Base-by-base conservation (phyloP, 2,888 invertebrate species). In the Salticus scenicus region DNA sequence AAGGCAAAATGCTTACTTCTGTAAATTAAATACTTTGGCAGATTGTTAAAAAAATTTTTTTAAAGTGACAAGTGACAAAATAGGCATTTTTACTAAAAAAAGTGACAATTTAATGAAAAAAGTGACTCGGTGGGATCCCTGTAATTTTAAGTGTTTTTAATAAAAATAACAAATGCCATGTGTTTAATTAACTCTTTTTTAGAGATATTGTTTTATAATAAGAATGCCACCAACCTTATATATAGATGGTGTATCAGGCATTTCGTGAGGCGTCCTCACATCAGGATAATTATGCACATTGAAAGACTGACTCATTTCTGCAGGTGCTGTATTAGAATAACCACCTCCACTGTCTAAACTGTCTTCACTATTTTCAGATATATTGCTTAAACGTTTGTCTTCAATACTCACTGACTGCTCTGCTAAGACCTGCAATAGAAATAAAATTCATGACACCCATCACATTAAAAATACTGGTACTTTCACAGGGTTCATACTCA, bases 371-470 rank as follows among this genome's bases (percentile, higher is more conserved):
- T 91, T 91, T 89, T 92, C 92, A 66, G 91, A 92, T 81, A 92
- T 92, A 89, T 92, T 92, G 89, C 91, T 92, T 90, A 92, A 90
- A 51, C 92, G 90, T 89, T 92, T 92, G 75, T 90, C 90, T 75
- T 91, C 91, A 20, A 86, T 73, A 47, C 76, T 87, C n/a, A 81
- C 57, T 30, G 87, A 73, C 64, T 87, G 88, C 51, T 89, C 88
- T 27, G 88, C 86, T 63, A 86, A 82, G 83, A 87, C 87, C 83
- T 87, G 51, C 0, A 31, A 63, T 5, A 10, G 67, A n/a, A 8
- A n/a, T n/a, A n/a, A 30, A 0, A 66, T 12, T 17, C 5, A 51
- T 51, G 12, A n/a, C 41, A 41, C 14, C 20, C 14, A 47, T 47
- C 20, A 47, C 17, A n/a, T 47, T n/a, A 47, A 47, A 4, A 4